These are phyloP conservation scores for Bergia sp. DNA, from an alignment of 92 coral and sea anemone species.

Conservation along the genomic window DNA sequence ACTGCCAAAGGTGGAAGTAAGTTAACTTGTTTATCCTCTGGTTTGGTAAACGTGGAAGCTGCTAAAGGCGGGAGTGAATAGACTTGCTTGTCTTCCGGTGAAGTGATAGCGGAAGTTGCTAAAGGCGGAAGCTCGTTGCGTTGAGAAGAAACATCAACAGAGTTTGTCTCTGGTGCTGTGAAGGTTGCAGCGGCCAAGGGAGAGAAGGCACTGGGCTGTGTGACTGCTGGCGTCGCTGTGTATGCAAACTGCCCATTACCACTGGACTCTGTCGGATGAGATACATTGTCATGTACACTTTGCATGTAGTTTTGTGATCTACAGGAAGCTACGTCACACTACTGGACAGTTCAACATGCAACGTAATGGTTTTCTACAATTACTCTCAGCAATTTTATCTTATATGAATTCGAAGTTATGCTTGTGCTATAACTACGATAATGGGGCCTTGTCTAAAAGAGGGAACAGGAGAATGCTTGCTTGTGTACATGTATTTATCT, in stretches of 20 bases:
- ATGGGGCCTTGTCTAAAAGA: no score
- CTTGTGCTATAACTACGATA: no score
- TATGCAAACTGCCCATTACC: neutral
- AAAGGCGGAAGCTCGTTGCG: neutral
- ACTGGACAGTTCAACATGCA: no score
- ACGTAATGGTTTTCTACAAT: no score
- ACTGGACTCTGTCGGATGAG: neutral
- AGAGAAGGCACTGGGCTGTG: neutral
- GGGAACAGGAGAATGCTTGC: no score
- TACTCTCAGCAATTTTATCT: no score
- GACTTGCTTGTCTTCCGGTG: constrained; percentile 27
- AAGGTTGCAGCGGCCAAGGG: neutral
- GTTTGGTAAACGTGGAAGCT: neutral
- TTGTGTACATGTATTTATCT: no score
- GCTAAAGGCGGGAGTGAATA: constrained; percentile 14
- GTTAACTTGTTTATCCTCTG: neutral
- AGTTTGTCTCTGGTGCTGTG: neutral
- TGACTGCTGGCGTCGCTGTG: neutral
- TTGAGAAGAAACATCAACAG: neutral
- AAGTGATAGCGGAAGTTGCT: neutral
- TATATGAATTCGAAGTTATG: no score
- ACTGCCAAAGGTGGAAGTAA: constrained; percentile 13
- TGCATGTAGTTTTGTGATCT: no score
- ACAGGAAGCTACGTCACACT: no score
- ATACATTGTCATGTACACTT: neutral